Base-by-base conservation (phyloP, 2,888 invertebrate species). In the Clunio marinus region DNA sequence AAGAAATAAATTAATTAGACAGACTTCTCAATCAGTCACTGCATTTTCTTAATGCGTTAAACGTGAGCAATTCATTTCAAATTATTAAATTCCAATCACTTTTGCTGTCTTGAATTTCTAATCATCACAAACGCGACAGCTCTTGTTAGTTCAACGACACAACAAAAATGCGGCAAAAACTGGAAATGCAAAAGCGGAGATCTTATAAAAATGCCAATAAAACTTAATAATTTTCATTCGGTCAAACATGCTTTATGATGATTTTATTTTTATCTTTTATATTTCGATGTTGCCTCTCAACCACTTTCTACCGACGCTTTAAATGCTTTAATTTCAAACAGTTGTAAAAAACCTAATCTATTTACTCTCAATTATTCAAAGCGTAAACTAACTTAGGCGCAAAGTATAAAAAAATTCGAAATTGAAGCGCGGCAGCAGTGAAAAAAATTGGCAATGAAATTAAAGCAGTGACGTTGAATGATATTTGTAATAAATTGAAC, bases 161-260 rank as follows among this genome's bases (percentile, higher is more conserved):
- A 32, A n/a, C 32, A 66, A 46, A 65, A 32, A 66, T 66, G 66
- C 25, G 27, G 55, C 66, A 27, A 32, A 65, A 66, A 66, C 55
- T 55, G 35, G 66, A 66, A 66, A 66, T 66, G 55, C 66, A 66
- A 66, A 66, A 55, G 22, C 51, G 17, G 51, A 2, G 10, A 51
- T 24, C 51, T 46, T 28, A 45, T 66, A 66, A 45, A 66, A 66
- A 66, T 46, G 66, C 66, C 66, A 55, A 66, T 66, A 55, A 66
- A 66, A 66, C 28, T 25, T 57, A 27, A 57, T 57, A 25, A 57
- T 57, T 57, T 32, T 27, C 57, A 15, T 25, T 25, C 25, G 57
- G 57, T 57, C 66, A 51, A n/a, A 27, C 57, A 25, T 20, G 25
- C 22, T 57, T 27, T 27, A 66, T 15, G 20, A 58, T 25, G 58